Conservation (phyloP, 2,888 invertebrate species). For the Pseudococcus viburni region DNA sequence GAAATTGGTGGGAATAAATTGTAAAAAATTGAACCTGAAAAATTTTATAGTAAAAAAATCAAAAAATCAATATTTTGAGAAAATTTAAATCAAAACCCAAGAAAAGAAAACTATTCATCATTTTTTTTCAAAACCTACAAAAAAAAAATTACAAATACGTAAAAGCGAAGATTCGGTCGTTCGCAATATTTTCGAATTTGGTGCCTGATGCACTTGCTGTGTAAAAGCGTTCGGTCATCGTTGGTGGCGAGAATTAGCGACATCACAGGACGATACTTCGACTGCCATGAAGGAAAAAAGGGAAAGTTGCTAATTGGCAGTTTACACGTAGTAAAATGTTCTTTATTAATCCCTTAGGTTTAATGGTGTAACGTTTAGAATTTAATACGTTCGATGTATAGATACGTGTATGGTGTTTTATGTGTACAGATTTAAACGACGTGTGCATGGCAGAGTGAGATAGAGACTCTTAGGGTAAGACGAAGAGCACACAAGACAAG, state of each 20-base stretch:
- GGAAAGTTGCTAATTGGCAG: conserved; percentile 57
- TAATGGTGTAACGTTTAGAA: conserved; percentile 50
- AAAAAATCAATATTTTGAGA: too few relatives aligned
- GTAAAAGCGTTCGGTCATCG: too few relatives aligned
- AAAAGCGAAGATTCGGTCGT: too few relatives aligned
- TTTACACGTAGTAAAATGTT: conserved; percentile 58
- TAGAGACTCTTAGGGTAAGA: background rate
- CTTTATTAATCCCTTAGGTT: conserved; percentile 63
- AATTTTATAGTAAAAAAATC: too few relatives aligned
- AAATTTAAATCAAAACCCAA: too few relatives aligned
- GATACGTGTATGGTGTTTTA: background rate
- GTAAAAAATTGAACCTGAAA: too few relatives aligned
- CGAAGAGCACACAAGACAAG: background rate
- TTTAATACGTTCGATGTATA: conserved; percentile 30
- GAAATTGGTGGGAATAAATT: too few relatives aligned
- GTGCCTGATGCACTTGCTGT: too few relatives aligned
- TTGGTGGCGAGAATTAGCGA: background rate
- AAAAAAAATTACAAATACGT: too few relatives aligned
- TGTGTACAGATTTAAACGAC: conserved; percentile 25
- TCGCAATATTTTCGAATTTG: too few relatives aligned
- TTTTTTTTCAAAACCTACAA: too few relatives aligned
- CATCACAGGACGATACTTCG: background rate
- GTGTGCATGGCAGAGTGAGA: background rate
- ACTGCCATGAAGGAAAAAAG: conserved; percentile 12
- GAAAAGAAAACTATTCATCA: too few relatives aligned